These are phyloP conservation scores for Aplidium turbinatum DNA, from an alignment of 23 tunicate genomes.

Conservation along the genomic window DNA sequence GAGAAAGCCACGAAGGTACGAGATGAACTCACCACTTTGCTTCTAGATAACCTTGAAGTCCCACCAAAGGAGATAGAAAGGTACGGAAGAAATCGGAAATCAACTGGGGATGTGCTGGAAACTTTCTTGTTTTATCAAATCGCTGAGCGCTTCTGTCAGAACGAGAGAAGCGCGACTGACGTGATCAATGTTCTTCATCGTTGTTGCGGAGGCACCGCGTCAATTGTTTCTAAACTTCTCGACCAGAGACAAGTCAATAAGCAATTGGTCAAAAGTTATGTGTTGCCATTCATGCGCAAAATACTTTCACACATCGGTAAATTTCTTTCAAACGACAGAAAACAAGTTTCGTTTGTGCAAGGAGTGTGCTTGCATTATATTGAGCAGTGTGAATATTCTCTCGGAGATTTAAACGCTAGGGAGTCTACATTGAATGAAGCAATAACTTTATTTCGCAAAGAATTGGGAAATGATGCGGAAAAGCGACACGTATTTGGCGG, in stretches of 20 bases:
- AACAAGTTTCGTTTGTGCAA: background rate
- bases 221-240: background rate
- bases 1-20: background rate
- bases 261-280: background rate
- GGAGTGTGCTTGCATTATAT: background rate
- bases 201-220: background rate
- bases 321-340: background rate
- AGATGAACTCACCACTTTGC: background rate
- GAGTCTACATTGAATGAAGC: background rate
- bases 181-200: background rate
- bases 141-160: background rate
- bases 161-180: background rate
- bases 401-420: background rate
- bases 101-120: background rate
- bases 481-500: slow-evolving; percentile 18
- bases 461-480: slow-evolving; percentile 6
- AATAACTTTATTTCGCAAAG: slow-evolving; percentile 1
- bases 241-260: background rate
- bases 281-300: background rate
- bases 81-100: background rate
- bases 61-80: background rate
- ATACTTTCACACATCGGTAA: background rate
- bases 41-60: background rate
- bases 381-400: background rate
- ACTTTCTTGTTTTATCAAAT: background rate